Evolutionary conservation across 2,797 vertebrate genomes (phyloP).

Genomic region (Anguilla obscura): DNA sequence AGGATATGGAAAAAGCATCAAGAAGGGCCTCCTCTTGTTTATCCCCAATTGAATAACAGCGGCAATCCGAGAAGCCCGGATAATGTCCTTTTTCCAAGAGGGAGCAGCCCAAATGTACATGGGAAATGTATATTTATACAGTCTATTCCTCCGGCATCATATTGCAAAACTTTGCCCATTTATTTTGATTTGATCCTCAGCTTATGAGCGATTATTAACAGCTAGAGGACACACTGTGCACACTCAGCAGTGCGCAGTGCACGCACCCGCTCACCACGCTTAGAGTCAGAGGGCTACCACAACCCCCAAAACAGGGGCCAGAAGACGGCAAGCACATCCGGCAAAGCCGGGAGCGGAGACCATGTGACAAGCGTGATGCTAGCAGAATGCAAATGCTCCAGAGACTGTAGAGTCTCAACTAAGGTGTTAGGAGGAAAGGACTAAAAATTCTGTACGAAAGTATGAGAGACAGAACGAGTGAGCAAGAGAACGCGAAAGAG

Average conservation of each 20-base stretch:
- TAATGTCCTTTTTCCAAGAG: constrained; percentile 3
- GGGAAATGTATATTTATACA: constrained; percentile 24
- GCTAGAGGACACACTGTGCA: constrained; percentile 52
- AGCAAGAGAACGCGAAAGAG: neutral
- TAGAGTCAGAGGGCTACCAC: constrained; percentile 40
- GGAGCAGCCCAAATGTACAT: neutral
- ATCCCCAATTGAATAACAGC: constrained; percentile 22
- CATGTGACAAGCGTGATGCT: constrained; percentile 53
- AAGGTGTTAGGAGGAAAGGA: neutral
- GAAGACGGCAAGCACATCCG: constrained; percentile 32
- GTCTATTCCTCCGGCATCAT: constrained; percentile 49
- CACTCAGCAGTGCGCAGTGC: constrained; percentile 57
- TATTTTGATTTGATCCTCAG: constrained; percentile 65
- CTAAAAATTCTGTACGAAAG: neutral
- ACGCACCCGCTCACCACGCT: constrained; percentile 65
- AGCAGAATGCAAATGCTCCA: constrained; percentile 62
- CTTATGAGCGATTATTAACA: constrained; percentile 68
- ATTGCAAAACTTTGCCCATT: constrained; percentile 52
- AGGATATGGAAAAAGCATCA: constrained; percentile 16
- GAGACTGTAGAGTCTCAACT: constrained; percentile 9
- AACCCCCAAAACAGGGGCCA: neutral
- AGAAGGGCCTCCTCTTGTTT: constrained; percentile 1
- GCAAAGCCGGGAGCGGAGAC: constrained; percentile 43
- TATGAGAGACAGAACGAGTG: constrained; percentile 3
- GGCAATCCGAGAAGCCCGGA: neutral